Evolutionary conservation across 2,113 vertebrate species (phyloP).

Genomic region (Mustela nigripes): DNA sequence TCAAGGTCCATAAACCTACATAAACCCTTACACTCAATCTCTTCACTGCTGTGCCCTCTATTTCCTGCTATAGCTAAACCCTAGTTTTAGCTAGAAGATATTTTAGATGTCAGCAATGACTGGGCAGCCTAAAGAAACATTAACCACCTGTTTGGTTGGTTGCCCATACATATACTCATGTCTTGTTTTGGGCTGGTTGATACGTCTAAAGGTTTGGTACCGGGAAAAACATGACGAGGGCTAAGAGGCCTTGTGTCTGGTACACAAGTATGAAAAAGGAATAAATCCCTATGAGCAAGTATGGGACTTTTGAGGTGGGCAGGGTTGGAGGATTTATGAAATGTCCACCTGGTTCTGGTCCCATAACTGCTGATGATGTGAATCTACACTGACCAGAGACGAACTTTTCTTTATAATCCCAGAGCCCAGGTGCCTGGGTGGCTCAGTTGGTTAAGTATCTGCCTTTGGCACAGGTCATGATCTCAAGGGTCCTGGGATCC

Average conservation of each 20-base stretch:
- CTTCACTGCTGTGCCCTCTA: background rate
- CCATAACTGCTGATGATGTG: background rate
- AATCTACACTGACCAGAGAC: background rate
- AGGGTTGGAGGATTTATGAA: background rate
- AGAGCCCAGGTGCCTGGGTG: background rate
- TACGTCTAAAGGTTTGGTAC: constrained; percentile 22
- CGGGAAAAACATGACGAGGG: constrained; percentile 37
- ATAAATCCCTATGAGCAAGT: background rate
- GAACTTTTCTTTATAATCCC: background rate
- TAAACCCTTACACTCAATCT: background rate
- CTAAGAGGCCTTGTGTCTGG: background rate
- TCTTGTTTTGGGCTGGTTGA: constrained; percentile 22
- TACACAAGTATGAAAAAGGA: constrained; percentile 47
- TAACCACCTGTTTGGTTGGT: constrained; percentile 51
- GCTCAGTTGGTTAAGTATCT: background rate
- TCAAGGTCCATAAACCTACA: background rate
- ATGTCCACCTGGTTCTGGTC: background rate
- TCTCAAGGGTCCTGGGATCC: background rate
- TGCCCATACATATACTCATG: background rate
- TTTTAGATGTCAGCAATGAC: constrained; percentile 61
- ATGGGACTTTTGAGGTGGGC: background rate
- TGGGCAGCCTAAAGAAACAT: constrained; percentile 53
- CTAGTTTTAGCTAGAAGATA: constrained; percentile 39
- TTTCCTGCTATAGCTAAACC: constrained; percentile 7
- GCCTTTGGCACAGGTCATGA: background rate